Percentiles rank a stretch among this genome's conserved stretches.
phyloP scores from a whole-genome alignment of 1,140 invertebrate species.

The Ostrea edulis region DNA sequence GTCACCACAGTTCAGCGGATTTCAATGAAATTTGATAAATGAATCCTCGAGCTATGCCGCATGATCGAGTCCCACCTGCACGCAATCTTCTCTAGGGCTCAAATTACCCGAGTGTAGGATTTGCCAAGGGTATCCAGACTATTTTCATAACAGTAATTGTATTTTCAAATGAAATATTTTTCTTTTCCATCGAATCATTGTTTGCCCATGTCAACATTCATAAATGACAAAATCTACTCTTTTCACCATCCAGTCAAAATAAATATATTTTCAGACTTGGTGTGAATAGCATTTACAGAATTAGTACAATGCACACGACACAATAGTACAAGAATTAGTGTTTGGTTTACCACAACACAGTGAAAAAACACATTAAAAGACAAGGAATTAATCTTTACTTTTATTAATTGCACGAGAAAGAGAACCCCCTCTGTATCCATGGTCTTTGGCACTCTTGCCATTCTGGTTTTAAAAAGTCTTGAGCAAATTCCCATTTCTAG shows the following conservation, averaged over 20 bases:
- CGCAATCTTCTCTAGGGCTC: constrained; percentile 18
- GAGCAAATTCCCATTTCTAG: not conserved
- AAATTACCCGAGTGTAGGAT: constrained; percentile 31
- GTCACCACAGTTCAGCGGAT: constrained; percentile 30
- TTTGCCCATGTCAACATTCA: constrained; percentile 32
- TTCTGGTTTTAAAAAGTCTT: not conserved
- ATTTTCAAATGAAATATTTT: constrained; percentile 40
- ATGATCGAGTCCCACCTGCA: constrained; percentile 29
- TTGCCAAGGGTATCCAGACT: constrained; percentile 37
- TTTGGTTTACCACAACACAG: constrained; percentile 15
- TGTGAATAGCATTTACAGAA: constrained; percentile 23
- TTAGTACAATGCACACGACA: not conserved
- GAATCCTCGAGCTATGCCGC: constrained; percentile 19
- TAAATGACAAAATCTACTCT: constrained; percentile 25
- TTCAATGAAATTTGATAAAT: constrained; percentile 36
- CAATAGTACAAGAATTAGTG: constrained; percentile 9
- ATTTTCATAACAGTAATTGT: constrained; percentile 39
- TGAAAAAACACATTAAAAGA: not conserved
- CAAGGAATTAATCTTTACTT: not conserved
- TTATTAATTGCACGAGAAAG: not conserved
- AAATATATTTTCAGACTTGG: constrained; percentile 19
- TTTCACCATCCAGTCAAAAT: constrained; percentile 27
- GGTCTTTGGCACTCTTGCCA: not conserved
- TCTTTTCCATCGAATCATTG: constrained; percentile 25
- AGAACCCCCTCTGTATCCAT: not conserved